Evolutionary conservation across 2,888 invertebrate genomes (phyloP), one percentile per base, ranked within the genome.

Genomic region (Tiliacea aurago): DNA sequence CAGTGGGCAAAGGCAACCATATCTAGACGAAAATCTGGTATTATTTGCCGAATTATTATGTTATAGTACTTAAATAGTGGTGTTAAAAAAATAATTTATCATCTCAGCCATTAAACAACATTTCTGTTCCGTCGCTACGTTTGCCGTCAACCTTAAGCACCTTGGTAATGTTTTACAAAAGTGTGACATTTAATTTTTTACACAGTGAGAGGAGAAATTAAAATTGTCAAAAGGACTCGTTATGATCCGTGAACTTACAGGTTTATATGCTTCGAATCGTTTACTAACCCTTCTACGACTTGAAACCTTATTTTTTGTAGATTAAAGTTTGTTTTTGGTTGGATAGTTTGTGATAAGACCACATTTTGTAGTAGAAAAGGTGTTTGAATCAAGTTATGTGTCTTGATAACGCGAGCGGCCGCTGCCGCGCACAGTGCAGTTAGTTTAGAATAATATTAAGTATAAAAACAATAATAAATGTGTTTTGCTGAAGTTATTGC

Each of bases 161-260:
- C 61, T 73, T 70, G 76, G 85, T 82, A 85, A 90, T 90, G 87
- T 90, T 89, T 89, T 85, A 90, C 85, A 80, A 74, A 84, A 86
- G 75, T 82, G 81, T 89, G 90, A 90, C 90, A 87, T 89, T 88
- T 88, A 87, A 90, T 90, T 90, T 89, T 87, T 85, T 84, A 82
- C 86, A 74, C 86, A 73, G 72, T 72, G 81, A 78, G 87, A 83
- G 70, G 64, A 83, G 80, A 85, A 87, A 90, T 90, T 90, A 90
- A 84, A 89, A 87, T 87, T 88, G 88, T 88, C 89, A 85, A 88
- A 88, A 84, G 81, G 78, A 68, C 77, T 87, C 82, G 81, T 86
- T 86, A 79, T 58, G 81, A 82, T 78, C 51, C 67, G 49, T 73
- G 73, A 76, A 78, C 51, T 59, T 76, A 70, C 77, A 62, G 64